Evolutionary conservation across 2,888 invertebrate genomes (phyloP), one percentile per base, ranked within the genome.

Genomic region (Eustalomyia histrio): DNA sequence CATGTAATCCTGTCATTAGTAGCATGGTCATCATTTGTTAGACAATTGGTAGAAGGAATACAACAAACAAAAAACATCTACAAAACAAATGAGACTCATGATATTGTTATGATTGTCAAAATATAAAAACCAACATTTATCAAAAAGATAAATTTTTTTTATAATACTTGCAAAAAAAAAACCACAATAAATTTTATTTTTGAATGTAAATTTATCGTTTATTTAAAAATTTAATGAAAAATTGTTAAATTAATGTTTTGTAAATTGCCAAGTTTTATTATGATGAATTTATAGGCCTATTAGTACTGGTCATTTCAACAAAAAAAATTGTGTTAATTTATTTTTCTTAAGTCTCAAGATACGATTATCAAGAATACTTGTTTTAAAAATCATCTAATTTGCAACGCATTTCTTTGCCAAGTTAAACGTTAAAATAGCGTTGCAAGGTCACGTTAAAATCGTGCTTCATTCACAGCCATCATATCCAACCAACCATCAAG

Each of bases 321-420:
- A 63, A 43, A 74, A 24, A 43, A 60, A 58, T 24, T 61, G 60
- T 53, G 43, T 60, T 75, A 60, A 75, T 58, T 65, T 65, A 50
- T 60, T 18, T 24, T 24, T 14, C 14, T 55, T 24, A 55, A 55
- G 6, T 58, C 21, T 17, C 29, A 29, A 29, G 29, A 69, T 33
- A 65, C 60, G 50, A 57, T 76, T 68, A 63, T 14, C 33, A 35
- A 75, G 9, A 33, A 35, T 24, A 57, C 21, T 63, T 76, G 68
- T 47, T 69, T 39, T 18, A 64, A 57, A 65, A 74, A 75, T 76
- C 78, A 81, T 71, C 65, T 74, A 71, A 81, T 81, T 81, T 75
- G 81, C 69, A 81, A 81, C 81, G 81, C 81, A 81, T 81, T 81
- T 81, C 81, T 81, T 81, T 81, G 81, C 81, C 81, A 81, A 81